These are phyloP conservation scores for Tholera decimalis DNA, from an alignment of 2,888 invertebrate genomes.

Conservation along the genomic window DNA sequence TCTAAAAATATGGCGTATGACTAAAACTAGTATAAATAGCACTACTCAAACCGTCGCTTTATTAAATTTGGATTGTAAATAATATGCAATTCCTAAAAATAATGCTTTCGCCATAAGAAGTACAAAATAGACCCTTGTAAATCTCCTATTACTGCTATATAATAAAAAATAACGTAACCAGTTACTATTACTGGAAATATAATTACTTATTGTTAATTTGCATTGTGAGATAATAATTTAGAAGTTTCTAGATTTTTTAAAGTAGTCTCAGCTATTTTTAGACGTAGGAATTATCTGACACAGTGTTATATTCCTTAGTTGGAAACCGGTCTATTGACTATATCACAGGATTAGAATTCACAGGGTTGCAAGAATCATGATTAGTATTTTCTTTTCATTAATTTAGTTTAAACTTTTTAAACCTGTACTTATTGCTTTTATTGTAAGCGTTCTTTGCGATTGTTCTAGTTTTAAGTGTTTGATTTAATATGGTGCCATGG, in stretches of 20 bases:
- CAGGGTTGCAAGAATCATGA: constrained; percentile 84
- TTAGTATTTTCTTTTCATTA: constrained; percentile 64
- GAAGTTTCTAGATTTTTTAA: constrained; percentile 32
- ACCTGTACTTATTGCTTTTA: constrained; percentile 62
- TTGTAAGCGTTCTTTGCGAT: constrained; percentile 49
- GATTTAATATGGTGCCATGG: constrained; percentile 66
- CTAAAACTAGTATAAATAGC: constrained; percentile 20
- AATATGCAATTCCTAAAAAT: constrained; percentile 40
- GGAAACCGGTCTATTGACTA: constrained; percentile 77
- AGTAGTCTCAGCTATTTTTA: constrained; percentile 3
- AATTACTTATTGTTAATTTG: constrained; percentile 21
- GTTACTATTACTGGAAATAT: neutral
- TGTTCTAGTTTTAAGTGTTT: constrained; percentile 52
- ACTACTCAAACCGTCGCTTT: constrained; percentile 3
- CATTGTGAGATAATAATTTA: constrained; percentile 7
- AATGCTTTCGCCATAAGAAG: constrained; percentile 29
- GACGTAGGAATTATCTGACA: constrained; percentile 44
- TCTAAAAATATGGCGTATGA: constrained; percentile 21
- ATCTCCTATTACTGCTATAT: constrained; percentile 26
- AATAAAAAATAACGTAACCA: constrained; percentile 2
- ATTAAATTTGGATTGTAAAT: constrained; percentile 39
- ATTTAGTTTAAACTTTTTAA: constrained; percentile 51
- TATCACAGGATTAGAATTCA: constrained; percentile 87
- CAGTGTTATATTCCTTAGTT: constrained; percentile 73
- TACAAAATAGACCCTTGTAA: constrained; percentile 53